A percentile compares a stretch with the other conserved stretches of the same genome.
Conservation (phyloP, 2,797 vertebrate species). For the Epinephelus malabaricus region DNA sequence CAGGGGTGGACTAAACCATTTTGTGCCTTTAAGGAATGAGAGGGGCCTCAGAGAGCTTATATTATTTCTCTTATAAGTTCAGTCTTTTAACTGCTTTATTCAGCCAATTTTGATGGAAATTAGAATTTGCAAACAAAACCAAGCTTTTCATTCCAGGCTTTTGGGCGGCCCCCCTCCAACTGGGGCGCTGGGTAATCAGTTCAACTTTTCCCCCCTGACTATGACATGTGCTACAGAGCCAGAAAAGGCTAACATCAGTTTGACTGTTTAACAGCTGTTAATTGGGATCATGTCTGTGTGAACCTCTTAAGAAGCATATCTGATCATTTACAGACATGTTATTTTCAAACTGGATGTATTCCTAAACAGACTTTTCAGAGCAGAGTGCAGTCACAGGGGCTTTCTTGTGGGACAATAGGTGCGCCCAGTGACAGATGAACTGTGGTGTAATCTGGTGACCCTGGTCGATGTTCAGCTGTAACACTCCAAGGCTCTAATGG, state of each 20-base stretch:
- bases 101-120: no score
- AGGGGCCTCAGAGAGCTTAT: no score
- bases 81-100: no score
- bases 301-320: background rate
- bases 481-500: no score
- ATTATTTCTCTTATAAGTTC: no score
- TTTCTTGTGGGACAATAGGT: background rate
- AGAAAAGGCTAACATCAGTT: background rate
- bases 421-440: background rate
- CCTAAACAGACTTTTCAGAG: background rate
- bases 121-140: no score
- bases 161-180: no score
- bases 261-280: slow-evolving; percentile 10
- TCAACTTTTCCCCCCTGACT: no score
- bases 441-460: background rate
- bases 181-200: no score
- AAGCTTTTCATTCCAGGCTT: no score
- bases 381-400: background rate
- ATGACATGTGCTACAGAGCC: background rate
- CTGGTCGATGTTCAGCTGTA: background rate
- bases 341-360: background rate
- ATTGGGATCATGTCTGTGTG: background rate
- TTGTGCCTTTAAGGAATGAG: no score
- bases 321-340: background rate
- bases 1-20: no score